Percentiles rank a stretch among this genome's conserved stretches.
phyloP scores from a whole-genome alignment of 2,113 vertebrate genomes.

The Gyps fulvus region DNA sequence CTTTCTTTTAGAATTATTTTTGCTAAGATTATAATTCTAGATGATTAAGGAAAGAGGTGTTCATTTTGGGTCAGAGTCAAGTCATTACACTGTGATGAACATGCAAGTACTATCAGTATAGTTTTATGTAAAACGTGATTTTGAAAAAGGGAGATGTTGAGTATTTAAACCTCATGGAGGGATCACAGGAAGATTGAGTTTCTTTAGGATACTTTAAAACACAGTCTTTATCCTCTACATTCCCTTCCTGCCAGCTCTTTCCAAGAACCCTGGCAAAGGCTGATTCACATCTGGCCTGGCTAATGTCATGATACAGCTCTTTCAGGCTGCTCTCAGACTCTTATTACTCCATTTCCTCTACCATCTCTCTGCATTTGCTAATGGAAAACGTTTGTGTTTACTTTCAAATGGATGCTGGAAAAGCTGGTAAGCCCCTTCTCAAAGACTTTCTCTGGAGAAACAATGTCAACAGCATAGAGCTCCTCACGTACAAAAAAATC shows the following conservation, averaged over 20 bases:
- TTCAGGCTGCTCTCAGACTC: not conserved
- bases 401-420: not conserved
- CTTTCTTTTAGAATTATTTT: not conserved
- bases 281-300: not conserved
- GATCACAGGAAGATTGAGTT: rapidly evolving
- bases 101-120: not conserved
- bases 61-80: not conserved
- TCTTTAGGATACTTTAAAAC: not conserved
- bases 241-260: not conserved
- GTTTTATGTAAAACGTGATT: not conserved
- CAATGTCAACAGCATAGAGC: not conserved
- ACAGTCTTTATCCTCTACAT: not conserved
- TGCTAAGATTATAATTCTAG: not conserved
- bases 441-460: not conserved
- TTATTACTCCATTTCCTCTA: not conserved
- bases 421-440: not conserved
- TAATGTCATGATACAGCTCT: not conserved
- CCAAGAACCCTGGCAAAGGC: not conserved
- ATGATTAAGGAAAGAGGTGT: not conserved
- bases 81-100: not conserved
- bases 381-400: not conserved
- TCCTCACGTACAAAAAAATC: not conserved
- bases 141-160: not conserved
- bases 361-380: not conserved
- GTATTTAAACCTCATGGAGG: not conserved